phyloP scores from a whole-genome alignment of 2,797 vertebrate species.

The Microcaecilia unicolor region DNA sequence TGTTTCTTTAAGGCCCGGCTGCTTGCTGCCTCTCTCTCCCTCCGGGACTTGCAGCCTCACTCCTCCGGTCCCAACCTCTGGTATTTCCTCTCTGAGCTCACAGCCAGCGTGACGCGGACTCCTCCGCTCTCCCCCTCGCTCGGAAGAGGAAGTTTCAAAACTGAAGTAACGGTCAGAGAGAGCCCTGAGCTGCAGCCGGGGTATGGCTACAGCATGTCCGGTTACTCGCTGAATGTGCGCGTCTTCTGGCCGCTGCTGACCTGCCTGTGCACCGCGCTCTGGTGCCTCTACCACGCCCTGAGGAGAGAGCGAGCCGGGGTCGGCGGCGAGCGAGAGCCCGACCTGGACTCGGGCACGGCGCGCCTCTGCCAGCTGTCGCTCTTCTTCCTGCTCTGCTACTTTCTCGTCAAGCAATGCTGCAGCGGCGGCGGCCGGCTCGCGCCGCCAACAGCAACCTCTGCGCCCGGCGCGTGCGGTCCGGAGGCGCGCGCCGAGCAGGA shows the following conservation, averaged over 20 bases:
- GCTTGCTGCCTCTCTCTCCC: not conserved
- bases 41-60: not conserved
- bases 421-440: not conserved
- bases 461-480: constrained; percentile 2
- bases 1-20: too few species aligned
- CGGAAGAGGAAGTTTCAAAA: constrained; percentile 42
- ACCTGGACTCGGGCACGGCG: not conserved
- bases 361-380: constrained; percentile 11
- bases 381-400: constrained; percentile 22
- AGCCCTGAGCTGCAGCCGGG: not conserved
- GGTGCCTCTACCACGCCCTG: constrained; percentile 51
- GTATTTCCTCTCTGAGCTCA: constrained; percentile 63
- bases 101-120: constrained; percentile 20
- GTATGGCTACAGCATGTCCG: constrained; percentile 38
- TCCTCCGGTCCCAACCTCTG: not conserved
- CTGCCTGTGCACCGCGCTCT: constrained; percentile 42
- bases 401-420: constrained; percentile 26
- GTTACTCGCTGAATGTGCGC: constrained; percentile 47
- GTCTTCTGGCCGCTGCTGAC: constrained; percentile 63
- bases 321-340: constrained; percentile 5
- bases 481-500: not conserved
- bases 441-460: not conserved
- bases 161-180: constrained; percentile 12
- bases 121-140: constrained; percentile 8
- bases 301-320: constrained; percentile 11